These are phyloP conservation scores for Ovis aries DNA, from an alignment of 2,113 vertebrate genomes.

Conservation along the genomic window ARS-UI_Ramb_v3.0 NC_056055.1:97684001-97684500, in stretches of 20 bases:
- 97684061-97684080: not conserved
- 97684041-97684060: conserved; percentile 17
- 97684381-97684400: conserved; percentile 50
- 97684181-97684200: not conserved
- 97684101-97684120: not conserved
- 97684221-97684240: not conserved
- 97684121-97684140: conserved; percentile 48
- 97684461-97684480: not conserved
- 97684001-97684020: not conserved
- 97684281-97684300: not conserved
- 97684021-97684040: conserved; percentile 16
- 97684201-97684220: conserved; percentile 6
- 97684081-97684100: conserved; percentile 30
- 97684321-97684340: not conserved
- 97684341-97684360: not conserved
- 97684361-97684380: not conserved
- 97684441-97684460: not conserved
- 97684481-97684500: not conserved
- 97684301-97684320: not conserved
- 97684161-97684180: conserved; percentile 37
- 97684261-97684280: not conserved
- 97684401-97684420: conserved; percentile 3
- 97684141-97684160: conserved; percentile 2
- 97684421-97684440: not conserved
- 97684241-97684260: conserved; percentile 1